These are phyloP conservation scores for Heliocidaris tuberculata DNA, from an alignment of 35 echinoderm and acorn worm genomes.

Conservation along the genomic window DNA sequence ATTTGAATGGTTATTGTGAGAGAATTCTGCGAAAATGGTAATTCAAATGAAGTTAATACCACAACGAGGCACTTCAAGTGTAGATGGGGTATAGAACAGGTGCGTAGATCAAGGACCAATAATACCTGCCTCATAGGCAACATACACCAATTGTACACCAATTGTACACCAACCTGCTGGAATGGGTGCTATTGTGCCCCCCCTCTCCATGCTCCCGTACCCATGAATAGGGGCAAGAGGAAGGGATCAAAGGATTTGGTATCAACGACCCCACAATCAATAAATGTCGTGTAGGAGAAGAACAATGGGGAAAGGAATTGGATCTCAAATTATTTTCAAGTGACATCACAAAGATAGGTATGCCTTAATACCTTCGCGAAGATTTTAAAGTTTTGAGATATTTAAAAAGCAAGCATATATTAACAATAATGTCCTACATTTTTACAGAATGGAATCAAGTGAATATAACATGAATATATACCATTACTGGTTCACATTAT, in stretches of 20 bases:
- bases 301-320: background rate
- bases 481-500: too few species aligned
- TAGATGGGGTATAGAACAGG: background rate
- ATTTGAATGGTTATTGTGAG: background rate
- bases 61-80: background rate
- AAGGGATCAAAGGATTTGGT: background rate
- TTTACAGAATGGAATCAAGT: too few species aligned
- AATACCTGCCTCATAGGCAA: background rate
- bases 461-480: too few species aligned
- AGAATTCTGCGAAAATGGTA: background rate
- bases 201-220: background rate
- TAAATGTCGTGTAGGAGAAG: background rate
- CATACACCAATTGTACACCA: background rate
- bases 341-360: background rate
- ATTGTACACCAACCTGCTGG: background rate
- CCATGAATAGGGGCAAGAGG: background rate
- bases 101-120: background rate
- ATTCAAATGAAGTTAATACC: background rate
- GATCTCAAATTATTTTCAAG: background rate
- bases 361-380: too few species aligned
- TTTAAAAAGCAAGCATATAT: too few species aligned
- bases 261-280: background rate
- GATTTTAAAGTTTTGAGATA: too few species aligned
- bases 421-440: too few species aligned
- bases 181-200: background rate